Base-by-base conservation (phyloP, 2,113 vertebrate genomes). In the Collichthys lucidus region DNA sequence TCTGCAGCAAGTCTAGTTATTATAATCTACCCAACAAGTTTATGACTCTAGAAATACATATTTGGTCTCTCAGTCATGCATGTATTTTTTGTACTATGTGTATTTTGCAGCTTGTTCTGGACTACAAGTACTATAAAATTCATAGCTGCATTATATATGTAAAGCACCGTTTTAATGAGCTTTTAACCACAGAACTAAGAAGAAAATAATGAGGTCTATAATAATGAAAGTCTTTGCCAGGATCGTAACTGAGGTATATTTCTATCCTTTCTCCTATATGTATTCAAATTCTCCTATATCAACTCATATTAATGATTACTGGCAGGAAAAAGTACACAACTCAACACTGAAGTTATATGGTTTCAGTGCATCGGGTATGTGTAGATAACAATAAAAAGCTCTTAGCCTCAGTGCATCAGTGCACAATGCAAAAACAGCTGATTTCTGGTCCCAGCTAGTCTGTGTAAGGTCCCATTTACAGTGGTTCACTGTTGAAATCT, bases 401-500 rank as follows among this genome's bases (percentile, higher is more conserved):
- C 46, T 53, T 71, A 64, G 62, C 78, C 71, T 74, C 49, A 67
- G 15, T 11, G n/a, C n/a, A 52, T 22, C 14, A 2, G 2, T 55
- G 29, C 24, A 71, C 26, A 59, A n/a, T 64, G 44, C 20, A 57
- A 61, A 77, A 26, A 46, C 60, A 66, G 50, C 44, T 47, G 60
- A 52, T 42, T 62, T 52, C 74, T 70, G 72, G 76, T 82, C 46
- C 55, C 83, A 73, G 80, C 29, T 42, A 65, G 56, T 81, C 76
- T 80, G 56, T 65, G 46, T 20, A 55, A 71, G 60, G 22, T 67
- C 72, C 70, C 66, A 53, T 75, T 84, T 86, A 78, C 69, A 69
- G 66, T 2, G 3, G 57, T 71, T 82, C 52, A 52, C 22, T 79
- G 85, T 56, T 76, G 50, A 81, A 79, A 64, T 80, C 50, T 56